A percentile compares a stretch with the other conserved stretches of the same genome.
Evolutionary conservation across 2,888 invertebrate genomes (phyloP).

Genomic region (Folsomia candida): DNA sequence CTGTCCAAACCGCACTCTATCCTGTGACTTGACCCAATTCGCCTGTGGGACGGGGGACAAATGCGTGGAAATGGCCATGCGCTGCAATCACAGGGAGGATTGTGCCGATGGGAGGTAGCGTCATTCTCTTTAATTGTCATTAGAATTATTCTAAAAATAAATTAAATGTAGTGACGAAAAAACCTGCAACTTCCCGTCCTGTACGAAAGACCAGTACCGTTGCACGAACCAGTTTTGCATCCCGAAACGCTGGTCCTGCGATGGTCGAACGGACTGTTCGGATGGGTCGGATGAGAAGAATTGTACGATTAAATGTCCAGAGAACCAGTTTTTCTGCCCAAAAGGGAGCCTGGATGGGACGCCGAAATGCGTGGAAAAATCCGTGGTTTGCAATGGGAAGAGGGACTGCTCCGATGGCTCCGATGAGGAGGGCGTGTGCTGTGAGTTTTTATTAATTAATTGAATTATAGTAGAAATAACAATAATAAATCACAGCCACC

Average conservation of each 20-base stretch:
- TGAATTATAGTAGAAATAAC: background rate
- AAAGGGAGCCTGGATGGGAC: conserved; percentile 60
- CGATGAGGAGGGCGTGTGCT: conserved; percentile 84
- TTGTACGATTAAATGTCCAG: conserved; percentile 71
- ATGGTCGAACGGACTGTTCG: conserved; percentile 69
- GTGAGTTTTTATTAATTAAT: conserved; percentile 60
- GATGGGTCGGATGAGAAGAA: conserved; percentile 65
- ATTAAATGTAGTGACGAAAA: conserved; percentile 79
- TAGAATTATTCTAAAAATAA: conserved; percentile 21
- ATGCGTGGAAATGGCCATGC: conserved; percentile 71
- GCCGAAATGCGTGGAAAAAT: conserved; percentile 82
- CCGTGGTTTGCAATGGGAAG: conserved; percentile 86
- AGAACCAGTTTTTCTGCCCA: conserved; percentile 53
- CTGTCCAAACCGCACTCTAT: conserved; percentile 27
- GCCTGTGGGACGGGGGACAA: conserved; percentile 75
- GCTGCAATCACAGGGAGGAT: conserved; percentile 86
- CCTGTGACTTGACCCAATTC: conserved; percentile 72
- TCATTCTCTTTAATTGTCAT: background rate
- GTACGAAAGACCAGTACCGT: conserved; percentile 85
- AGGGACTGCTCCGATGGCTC: conserved; percentile 86
- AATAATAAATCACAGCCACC: conserved; percentile 60
- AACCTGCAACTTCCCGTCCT: conserved; percentile 78
- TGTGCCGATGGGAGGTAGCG: conserved; percentile 60
- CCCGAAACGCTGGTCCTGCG: conserved; percentile 14
- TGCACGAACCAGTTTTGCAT: conserved; percentile 75